Conservation (phyloP, 1,140 invertebrate species). For the Zelostemma sp. region DNA sequence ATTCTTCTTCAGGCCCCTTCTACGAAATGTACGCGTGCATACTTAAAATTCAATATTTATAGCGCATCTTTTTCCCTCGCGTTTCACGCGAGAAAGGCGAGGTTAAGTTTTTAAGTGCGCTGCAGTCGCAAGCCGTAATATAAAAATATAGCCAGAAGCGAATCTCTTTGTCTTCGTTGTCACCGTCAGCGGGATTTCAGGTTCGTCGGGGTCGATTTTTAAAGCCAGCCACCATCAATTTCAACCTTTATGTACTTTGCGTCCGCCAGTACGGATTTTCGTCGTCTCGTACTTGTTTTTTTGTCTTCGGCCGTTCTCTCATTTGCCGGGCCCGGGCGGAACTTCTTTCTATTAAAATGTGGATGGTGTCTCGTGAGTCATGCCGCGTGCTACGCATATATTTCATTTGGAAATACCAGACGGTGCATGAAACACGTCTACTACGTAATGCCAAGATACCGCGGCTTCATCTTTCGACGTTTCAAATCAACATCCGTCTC, state of each 20-base stretch:
- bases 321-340: constrained; percentile 19
- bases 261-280: not conserved
- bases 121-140: constrained; percentile 8
- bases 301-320: constrained; percentile 17
- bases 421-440: not conserved
- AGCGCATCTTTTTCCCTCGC: constrained; percentile 19
- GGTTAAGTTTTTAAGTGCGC: constrained; percentile 17
- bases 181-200: not conserved
- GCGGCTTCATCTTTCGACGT: not conserved
- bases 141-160: constrained; percentile 25
- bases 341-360: constrained; percentile 30
- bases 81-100: constrained; percentile 2
- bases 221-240: constrained; percentile 6
- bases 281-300: constrained; percentile 7
- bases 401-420: not conserved
- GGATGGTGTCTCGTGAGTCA: constrained; percentile 28
- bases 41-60: constrained; percentile 27
- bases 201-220: not conserved
- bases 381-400: constrained; percentile 19
- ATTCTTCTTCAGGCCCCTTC: constrained; percentile 13
- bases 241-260: constrained; percentile 9
- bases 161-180: constrained; percentile 10
- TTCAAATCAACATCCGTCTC: not conserved
- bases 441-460: not conserved
- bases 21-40: not conserved